Evolutionary conservation across 2,797 vertebrate species (phyloP).

Genomic region (Rhodeus uyekii): DNA sequence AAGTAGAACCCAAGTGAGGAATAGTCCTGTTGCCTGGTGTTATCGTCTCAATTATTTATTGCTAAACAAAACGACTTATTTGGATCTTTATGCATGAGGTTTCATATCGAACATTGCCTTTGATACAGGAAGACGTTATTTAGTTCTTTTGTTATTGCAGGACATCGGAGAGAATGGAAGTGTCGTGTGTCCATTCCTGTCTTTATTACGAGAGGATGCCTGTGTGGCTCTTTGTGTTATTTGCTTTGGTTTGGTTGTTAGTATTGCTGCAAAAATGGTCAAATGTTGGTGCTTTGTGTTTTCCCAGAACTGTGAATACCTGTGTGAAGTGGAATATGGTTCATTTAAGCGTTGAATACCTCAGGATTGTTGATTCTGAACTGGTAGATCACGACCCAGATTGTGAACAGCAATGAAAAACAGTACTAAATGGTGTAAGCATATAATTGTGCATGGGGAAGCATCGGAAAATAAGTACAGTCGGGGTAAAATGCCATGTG

Average conservation of each 20-base stretch:
- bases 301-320: neutral
- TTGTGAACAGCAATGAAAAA: neutral
- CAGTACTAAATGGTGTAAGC: neutral
- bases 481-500: neutral
- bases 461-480: neutral
- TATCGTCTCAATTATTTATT: conserved; percentile 54
- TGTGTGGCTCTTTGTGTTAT: conserved; percentile 36
- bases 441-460: neutral
- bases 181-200: neutral
- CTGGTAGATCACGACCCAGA: neutral
- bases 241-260: conserved; percentile 67
- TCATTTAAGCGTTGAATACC: neutral
- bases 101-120: conserved; percentile 20
- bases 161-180: conserved; percentile 8
- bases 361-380: neutral
- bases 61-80: conserved; percentile 54
- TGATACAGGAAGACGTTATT: conserved; percentile 74
- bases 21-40: neutral
- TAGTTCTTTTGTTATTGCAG: conserved; percentile 63
- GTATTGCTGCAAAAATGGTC: conserved; percentile 62
- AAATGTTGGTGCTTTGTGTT: neutral
- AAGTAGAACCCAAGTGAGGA: neutral
- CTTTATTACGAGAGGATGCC: conserved; percentile 10
- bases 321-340: neutral
- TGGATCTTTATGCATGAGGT: conserved; percentile 38